phyloP scores from a whole-genome alignment of 2,113 vertebrate species.

The Gavialis gangeticus region DNA sequence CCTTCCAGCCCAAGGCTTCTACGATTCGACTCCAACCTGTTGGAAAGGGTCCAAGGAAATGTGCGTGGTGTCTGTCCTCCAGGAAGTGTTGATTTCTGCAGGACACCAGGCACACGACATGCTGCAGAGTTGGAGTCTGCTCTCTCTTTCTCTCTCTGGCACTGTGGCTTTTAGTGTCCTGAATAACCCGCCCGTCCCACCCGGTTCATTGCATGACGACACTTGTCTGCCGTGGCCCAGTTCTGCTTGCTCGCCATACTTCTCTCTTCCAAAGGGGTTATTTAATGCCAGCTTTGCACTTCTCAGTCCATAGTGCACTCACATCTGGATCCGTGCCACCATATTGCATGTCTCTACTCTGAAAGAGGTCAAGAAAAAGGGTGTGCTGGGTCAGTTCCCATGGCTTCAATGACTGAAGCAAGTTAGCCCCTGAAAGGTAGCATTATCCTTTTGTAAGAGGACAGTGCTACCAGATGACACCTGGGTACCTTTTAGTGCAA shows the following conservation, averaged over 20 bases:
- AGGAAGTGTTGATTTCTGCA: background rate
- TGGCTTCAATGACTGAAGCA: background rate
- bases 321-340: background rate
- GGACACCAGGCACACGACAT: background rate
- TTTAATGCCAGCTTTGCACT: background rate
- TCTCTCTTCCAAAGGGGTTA: background rate
- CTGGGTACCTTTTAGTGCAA: background rate
- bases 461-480: background rate
- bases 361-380: background rate
- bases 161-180: background rate
- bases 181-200: background rate
- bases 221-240: background rate
- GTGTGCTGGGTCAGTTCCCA: background rate
- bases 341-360: background rate
- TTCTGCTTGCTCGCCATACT: background rate
- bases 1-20: too few relatives aligned
- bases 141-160: background rate
- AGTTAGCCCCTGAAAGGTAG: background rate
- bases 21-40: background rate
- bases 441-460: background rate
- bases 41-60: background rate
- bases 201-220: background rate
- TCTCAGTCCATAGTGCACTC: background rate
- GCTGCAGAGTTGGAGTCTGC: background rate
- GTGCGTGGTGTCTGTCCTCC: background rate